Percentiles rank a stretch among this genome's conserved stretches.
Conservation (phyloP, 2,888 invertebrate genomes). For the Hirtodrosophila cameraria region DNA sequence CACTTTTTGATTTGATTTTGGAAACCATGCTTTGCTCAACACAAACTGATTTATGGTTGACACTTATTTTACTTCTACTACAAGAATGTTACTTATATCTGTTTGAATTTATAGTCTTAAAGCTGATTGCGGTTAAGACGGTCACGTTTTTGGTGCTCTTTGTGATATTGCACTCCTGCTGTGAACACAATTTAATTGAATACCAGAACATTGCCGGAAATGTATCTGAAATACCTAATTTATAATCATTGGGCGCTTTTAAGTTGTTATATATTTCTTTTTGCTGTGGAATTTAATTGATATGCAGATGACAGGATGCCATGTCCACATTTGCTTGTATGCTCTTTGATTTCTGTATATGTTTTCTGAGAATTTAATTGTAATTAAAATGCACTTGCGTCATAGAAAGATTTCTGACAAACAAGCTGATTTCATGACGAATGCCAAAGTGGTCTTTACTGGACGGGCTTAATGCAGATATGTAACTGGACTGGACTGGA, state of each 20-base stretch:
- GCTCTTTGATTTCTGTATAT: no score
- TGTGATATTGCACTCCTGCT: constrained; percentile 6
- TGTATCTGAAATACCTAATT: constrained; percentile 25
- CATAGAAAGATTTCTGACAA: no score
- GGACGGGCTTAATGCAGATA: no score
- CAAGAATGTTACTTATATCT: background rate
- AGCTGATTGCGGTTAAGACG: constrained; percentile 9
- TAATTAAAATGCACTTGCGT: no score
- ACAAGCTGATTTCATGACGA: no score
- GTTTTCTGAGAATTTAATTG: no score
- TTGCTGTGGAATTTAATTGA: constrained; percentile 1
- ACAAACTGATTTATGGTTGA: constrained; percentile 21
- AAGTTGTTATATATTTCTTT: constrained; percentile 1
- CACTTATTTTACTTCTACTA: background rate
- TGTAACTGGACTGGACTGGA: no score
- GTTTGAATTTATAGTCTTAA: background rate
- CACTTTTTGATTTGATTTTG: constrained; percentile 1
- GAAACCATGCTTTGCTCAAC: constrained; percentile 1
- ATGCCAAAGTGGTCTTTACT: no score
- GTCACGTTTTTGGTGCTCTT: constrained; percentile 48
- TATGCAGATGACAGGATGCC: constrained; percentile 11
- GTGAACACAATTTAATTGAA: constrained; percentile 35
- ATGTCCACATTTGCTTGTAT: no score
- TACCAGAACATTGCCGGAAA: constrained; percentile 3
- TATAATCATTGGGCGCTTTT: constrained; percentile 1